Percentiles rank a stretch among this genome's conserved stretches.
phyloP scores from a whole-genome alignment of 2,888 invertebrate species.

The Drosophila villosipedis region DNA sequence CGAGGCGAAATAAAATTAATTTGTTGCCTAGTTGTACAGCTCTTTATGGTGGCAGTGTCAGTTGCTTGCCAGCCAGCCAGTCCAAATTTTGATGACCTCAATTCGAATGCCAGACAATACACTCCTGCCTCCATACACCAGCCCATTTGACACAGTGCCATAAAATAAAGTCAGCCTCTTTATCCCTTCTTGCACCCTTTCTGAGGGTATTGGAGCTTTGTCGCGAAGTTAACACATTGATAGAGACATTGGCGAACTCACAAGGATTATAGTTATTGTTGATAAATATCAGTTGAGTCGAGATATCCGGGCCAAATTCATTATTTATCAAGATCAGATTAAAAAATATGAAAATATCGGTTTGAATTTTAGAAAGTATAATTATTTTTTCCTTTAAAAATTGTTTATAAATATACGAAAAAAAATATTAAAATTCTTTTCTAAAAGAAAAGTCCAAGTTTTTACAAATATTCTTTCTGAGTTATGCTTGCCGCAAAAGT shows the following conservation, averaged over 20 bases:
- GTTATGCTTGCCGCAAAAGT: not conserved
- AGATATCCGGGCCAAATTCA: not conserved
- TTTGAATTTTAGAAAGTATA: not conserved
- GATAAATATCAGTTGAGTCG: not conserved
- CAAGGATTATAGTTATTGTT: too few species aligned
- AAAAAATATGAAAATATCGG: not conserved
- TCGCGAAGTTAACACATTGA: not conserved
- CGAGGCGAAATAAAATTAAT: conserved; percentile 57
- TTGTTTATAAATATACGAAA: not conserved
- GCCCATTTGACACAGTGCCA: conserved; percentile 34
- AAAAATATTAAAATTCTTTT: too few species aligned
- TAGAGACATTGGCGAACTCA: not conserved
- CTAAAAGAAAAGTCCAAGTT: not conserved
- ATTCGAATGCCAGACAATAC: conserved; percentile 45
- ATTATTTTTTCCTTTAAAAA: not conserved
- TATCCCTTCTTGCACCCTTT: not conserved
- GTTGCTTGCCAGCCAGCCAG: conserved; percentile 17
- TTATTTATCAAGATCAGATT: not conserved
- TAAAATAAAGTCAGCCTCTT: not conserved
- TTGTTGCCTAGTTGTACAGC: conserved; percentile 33
- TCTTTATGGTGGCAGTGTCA: conserved; percentile 13
- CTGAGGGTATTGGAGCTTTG: not conserved
- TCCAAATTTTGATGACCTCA: conserved; percentile 54
- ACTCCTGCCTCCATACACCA: conserved; percentile 10
- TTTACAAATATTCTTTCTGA: not conserved